Evolutionary conservation across 1,140 invertebrate genomes (phyloP), one percentile per base, ranked within the genome.

Genomic region (Adoxophyes honmai): DNA sequence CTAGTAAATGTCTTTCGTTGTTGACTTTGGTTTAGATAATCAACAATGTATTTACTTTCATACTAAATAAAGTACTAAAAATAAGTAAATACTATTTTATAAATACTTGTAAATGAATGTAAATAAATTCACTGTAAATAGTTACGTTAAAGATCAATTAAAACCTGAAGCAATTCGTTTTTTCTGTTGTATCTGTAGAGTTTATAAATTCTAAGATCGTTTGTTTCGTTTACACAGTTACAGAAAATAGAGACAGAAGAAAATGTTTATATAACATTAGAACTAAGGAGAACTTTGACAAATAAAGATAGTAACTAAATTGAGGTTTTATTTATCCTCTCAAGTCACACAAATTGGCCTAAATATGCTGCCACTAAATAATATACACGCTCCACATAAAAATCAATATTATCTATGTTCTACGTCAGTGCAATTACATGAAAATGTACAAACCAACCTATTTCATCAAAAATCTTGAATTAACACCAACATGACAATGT

Each of bases 231-330:
- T 33, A 21, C 5, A 10, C 10, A 21, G 42, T 48, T 48, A 48
- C 21, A 11, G 16, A 21, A 28, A 48, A 33, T 48, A 48, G 16
- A 48, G 10, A 48, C 18, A 48, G 51, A 35, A 34, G 34, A 21
- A 21, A 38, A 55, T 55, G 28, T 55, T 35, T 55, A 55, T 55
- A 55, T 48, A 48, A 52, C 52, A 64, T 51, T 78, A 74, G 60
- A 52, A 37, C 59, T 79, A 85, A 81, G 78, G 62, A 59, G 73
- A 83, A 84, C 64, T 85, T 82, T 79, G 81, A 85, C 81, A 85
- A 85, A 85, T 85, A 85, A 85, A 85, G 62, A 79, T 82, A 82
- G 79, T 70, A 74, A 79, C 61, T 73, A 53, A 28, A 54, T 18
- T 11, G 55, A 51, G 55, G 56, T 53, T 66, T 66, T 64, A 59